Conservation (phyloP, 1,140 invertebrate genomes). For the Subanguina moxae region DNA sequence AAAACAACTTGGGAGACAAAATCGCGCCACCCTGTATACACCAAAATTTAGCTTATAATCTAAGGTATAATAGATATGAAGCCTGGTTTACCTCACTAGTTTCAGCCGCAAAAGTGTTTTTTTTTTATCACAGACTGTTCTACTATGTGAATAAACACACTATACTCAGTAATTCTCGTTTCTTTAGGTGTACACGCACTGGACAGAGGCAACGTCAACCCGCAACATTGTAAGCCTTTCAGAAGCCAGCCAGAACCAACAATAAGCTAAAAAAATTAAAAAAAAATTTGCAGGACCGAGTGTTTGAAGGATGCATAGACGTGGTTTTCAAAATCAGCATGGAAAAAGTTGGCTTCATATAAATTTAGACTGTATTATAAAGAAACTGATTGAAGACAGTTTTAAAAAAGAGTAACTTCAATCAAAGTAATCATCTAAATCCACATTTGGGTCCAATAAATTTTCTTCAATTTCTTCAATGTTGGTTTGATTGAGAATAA, state of each 20-base stretch:
- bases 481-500: slow-evolving; percentile 34
- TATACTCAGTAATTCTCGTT: no score
- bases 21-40: no score
- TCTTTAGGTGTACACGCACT: slow-evolving; percentile 86
- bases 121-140: no score
- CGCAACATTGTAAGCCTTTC: slow-evolving; percentile 68
- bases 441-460: slow-evolving; percentile 27
- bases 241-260: not conserved
- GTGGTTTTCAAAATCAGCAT: slow-evolving; percentile 89
- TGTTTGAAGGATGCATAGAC: slow-evolving; percentile 84
- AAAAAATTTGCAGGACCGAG: slow-evolving; percentile 64
- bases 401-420: slow-evolving; percentile 5
- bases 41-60: no score
- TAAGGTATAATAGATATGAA: no score
- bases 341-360: slow-evolving; percentile 81
- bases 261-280: no score
- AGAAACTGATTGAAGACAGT: not conserved
- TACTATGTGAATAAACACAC: no score
- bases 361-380: slow-evolving; percentile 35
- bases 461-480: slow-evolving; percentile 35
- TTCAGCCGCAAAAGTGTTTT: no score
- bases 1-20: no score
- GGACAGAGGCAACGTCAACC: slow-evolving; percentile 85
- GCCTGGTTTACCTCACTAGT: no score
- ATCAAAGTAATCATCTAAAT: slow-evolving; percentile 38